These are phyloP conservation scores for Reinhardtius hippoglossoides DNA, from an alignment of 2,113 vertebrate species.

Conservation along the genomic window DNA sequence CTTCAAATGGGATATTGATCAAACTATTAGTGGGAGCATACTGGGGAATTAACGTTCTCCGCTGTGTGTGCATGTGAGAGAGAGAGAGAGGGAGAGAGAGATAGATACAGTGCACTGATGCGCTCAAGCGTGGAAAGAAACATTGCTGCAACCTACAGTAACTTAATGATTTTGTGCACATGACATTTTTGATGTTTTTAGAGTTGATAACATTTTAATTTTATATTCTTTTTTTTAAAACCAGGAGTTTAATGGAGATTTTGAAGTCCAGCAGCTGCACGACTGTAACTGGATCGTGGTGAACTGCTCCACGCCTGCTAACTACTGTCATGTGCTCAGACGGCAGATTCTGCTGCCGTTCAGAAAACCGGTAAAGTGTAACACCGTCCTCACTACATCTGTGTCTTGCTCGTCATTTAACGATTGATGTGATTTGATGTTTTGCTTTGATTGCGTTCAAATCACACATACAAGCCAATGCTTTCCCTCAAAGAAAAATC, in stretches of 20 bases:
- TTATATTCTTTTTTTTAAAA: not conserved
- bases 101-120: not conserved
- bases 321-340: slow-evolving; percentile 91
- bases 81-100: not conserved
- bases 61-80: not conserved
- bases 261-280: slow-evolving; percentile 91
- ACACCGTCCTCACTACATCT: not conserved
- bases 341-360: slow-evolving; percentile 92
- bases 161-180: not conserved
- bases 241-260: slow-evolving; percentile 86
- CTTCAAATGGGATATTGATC: slow-evolving; percentile 73
- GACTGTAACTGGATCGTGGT: slow-evolving; percentile 95
- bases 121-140: not conserved
- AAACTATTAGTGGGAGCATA: slow-evolving; percentile 59
- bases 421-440: not conserved
- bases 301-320: slow-evolving; percentile 92
- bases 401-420: not conserved
- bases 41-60: slow-evolving; percentile 40
- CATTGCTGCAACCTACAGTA: not conserved
- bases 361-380: slow-evolving; percentile 88
- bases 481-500: not conserved
- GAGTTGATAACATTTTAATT: not conserved
- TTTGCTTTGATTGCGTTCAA: not conserved
- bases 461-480: not conserved
- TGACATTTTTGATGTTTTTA: not conserved